Base-by-base conservation (phyloP, 2,888 invertebrate species). In the Netelia virgata region DNA sequence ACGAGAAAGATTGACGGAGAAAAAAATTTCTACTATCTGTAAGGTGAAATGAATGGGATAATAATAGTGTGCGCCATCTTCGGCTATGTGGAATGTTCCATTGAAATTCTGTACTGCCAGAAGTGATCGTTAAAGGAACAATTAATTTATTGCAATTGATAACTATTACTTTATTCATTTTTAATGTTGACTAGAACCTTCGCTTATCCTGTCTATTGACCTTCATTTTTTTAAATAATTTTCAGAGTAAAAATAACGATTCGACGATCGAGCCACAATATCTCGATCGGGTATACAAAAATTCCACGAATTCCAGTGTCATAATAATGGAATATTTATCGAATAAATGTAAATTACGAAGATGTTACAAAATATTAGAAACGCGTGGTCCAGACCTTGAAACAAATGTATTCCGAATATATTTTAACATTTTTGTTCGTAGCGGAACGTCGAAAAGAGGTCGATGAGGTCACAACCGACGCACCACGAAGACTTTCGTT, bases 391-490 rank as follows among this genome's bases (percentile, higher is more conserved):
- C 41, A 41, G 57, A 43, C 57, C 68, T 61, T 59, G 55, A 50
- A 47, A 43, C 61, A 50, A 68, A 77, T 69, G 59, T 43, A 59
- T 76, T 57, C 66, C 3, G 68, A 76, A 76, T 76, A 50, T 11
- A 68, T 68, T 59, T 69, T n/a, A 57, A 59, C 47, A 14, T 28
- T 68, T 69, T 76, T 59, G 11, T 47, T 47, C 14, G 10, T 14
- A 50, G 14, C 59, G 14, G 61, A 28, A 50, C 59, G 28, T 59
- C 14, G 18, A 68, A 61, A 47, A 47, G 47, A 14, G 68, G 59
- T n/a, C 55, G 41, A n/a, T 28, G 47, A 59, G 47, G n/a, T 43
- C 77, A 11, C 28, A 59, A 8, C 18, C 23, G 47, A 50, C 14
- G 5, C 10, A 28, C 28, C 23, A 53, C 50, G 20, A 14, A 14